Evolutionary conservation across 2,113 vertebrate genomes (phyloP).

Genomic region (Lanius collurio): DNA sequence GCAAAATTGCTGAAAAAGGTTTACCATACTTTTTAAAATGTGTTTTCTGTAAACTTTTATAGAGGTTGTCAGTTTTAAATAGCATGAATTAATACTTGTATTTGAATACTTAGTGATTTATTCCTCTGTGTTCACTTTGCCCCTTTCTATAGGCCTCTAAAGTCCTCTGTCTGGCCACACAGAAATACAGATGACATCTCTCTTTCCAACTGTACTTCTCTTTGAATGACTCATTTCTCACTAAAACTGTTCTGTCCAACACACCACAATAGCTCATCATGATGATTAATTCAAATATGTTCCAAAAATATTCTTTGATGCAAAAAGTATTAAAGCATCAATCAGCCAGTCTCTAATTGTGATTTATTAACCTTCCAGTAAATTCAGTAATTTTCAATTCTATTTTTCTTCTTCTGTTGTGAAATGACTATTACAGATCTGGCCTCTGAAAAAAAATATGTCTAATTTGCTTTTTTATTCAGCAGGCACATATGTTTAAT

Average conservation of each 20-base stretch:
- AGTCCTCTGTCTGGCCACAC: not conserved
- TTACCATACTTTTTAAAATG: not conserved
- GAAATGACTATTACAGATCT: not conserved
- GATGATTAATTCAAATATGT: not conserved
- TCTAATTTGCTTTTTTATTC: not conserved
- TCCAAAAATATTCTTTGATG: slow-evolving; percentile 4
- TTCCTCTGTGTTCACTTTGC: not conserved
- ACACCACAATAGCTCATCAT: not conserved
- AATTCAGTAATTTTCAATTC: not conserved
- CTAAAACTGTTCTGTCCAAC: not conserved
- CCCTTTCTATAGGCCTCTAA: not conserved
- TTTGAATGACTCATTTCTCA: not conserved
- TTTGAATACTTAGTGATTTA: not conserved
- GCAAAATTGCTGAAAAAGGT: not conserved
- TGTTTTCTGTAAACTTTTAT: not conserved
- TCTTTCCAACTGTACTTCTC: not conserved
- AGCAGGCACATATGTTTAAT: not conserved
- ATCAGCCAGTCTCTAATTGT: not conserved
- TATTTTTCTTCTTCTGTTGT: not conserved
- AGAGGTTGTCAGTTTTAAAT: not conserved
- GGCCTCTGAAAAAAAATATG: not conserved
- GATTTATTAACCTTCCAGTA: not conserved
- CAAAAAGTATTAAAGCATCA: not conserved
- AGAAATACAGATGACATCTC: not conserved
- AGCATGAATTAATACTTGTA: not conserved